Evolutionary conservation across 2,113 vertebrate species (phyloP).

Genomic region (Suricata suricatta): DNA sequence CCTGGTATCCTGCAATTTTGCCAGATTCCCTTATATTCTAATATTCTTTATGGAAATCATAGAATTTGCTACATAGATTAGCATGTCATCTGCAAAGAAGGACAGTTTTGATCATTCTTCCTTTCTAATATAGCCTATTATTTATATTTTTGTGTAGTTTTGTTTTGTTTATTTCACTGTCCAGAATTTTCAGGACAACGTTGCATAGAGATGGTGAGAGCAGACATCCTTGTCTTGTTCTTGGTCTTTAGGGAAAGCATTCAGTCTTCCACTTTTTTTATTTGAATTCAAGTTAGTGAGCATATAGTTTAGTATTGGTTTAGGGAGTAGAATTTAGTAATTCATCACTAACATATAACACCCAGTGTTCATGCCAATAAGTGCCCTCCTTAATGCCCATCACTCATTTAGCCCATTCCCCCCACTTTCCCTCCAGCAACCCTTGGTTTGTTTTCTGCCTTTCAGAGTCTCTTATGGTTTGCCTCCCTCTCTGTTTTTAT

Average conservation of each 20-base stretch:
- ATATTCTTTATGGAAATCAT: not conserved
- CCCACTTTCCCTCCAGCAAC: too few relatives aligned
- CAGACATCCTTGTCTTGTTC: not conserved
- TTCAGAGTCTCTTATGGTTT: too few relatives aligned
- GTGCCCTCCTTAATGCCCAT: too few relatives aligned
- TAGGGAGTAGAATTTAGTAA: too few relatives aligned
- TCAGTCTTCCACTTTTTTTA: not conserved
- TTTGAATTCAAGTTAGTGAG: too few relatives aligned
- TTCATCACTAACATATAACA: too few relatives aligned
- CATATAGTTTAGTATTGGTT: too few relatives aligned
- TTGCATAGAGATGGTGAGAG: not conserved
- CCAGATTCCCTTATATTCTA: conserved; percentile 12
- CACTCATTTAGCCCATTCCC: too few relatives aligned
- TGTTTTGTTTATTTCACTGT: not conserved
- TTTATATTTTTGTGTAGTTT: not conserved
- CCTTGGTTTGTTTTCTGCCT: too few relatives aligned
- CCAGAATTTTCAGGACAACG: not conserved
- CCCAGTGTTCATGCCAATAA: too few relatives aligned
- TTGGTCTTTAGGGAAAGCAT: not conserved
- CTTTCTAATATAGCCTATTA: not conserved
- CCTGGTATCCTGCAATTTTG: not conserved
- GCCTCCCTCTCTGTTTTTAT: too few relatives aligned
- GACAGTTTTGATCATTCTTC: not conserved
- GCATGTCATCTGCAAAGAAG: not conserved
- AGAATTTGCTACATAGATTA: not conserved